Percentiles rank a stretch among this genome's conserved stretches.
phyloP scores from a whole-genome alignment of 2,113 vertebrate genomes.

The Leucoraja erinaceus region DNA sequence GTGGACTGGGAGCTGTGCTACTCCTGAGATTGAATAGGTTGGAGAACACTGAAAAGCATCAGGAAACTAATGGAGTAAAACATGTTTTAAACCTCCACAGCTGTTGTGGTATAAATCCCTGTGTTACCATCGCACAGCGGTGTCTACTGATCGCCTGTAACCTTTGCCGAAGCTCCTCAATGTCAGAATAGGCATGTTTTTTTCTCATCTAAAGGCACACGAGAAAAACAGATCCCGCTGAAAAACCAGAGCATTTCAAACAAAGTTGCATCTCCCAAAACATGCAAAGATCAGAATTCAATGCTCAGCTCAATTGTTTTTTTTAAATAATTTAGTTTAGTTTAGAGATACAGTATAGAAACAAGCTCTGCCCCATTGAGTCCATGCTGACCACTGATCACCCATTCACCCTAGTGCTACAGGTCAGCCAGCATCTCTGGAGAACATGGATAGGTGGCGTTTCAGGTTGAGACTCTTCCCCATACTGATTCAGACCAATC shows the following conservation, averaged over 20 bases:
- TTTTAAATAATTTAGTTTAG: no score
- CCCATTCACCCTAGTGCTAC: no score
- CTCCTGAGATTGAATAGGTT: conserved; percentile 12
- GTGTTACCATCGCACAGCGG: background rate
- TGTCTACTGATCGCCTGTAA: background rate
- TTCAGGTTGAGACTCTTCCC: no score
- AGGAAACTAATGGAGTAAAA: conserved; percentile 26
- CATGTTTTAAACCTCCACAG: conserved; percentile 18
- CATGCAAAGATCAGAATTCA: background rate
- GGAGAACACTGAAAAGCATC: conserved; percentile 1
- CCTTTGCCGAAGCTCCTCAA: background rate
- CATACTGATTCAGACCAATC: no score
- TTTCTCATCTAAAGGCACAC: background rate
- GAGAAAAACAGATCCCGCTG: conserved; percentile 4
- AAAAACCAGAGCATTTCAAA: background rate
- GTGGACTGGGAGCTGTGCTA: background rate
- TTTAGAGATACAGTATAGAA: background rate
- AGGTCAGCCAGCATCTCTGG: no score
- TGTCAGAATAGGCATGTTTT: background rate
- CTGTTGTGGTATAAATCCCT: background rate
- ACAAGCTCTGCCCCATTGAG: no score
- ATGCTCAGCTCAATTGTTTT: background rate
- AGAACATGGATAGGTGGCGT: no score
- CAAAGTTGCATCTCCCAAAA: background rate
- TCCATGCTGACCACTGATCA: no score